Base-by-base conservation (phyloP, 1,140 invertebrate genomes). In the Nasonia giraulti region DNA sequence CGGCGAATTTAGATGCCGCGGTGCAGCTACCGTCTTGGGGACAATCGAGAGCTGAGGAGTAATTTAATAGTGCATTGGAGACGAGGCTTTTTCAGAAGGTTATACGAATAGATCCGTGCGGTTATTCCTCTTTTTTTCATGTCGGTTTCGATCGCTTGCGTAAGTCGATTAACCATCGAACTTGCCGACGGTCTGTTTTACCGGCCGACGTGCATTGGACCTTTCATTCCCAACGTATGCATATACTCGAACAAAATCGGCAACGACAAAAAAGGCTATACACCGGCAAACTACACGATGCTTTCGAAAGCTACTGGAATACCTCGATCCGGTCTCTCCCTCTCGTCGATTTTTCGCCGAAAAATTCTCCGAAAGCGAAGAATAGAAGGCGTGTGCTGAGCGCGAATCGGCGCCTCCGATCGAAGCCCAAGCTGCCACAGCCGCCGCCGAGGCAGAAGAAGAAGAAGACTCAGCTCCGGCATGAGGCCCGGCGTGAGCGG, bases 401-500 rank as follows among this genome's bases (percentile, higher is more conserved):
- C 27, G 82, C 14, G 37, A 77, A 77, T 77, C 75, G 75, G 75
- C 75, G 62, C 55, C 75, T 83, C 55, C n/a, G 33, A 83, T 78
- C 82, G 82, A 83, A 83, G 55, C 17, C 55, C 55, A 6, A 62
- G 55, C 55, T 62, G 55, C 55, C 20, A 20, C 55, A 20, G 6
- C 55, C 55, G 17, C 55, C 55, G n/a, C 77, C 69, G 27, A 44
- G 71, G 33, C 40, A 44, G 33, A 66, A n/a, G 20, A 62, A 14
- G 44, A 73, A 73, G 75, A 77, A 37, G 73, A 20, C n/a, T 75
- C 31, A 31, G 31, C 73, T 75, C 73, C 33, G 12, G 33, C 14
- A 40, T n/a, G 80, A 44, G 80, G 12, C 55, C 62, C 1, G 40
- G 55, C 55, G 55, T 62, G 55, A 62, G 55, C 55, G 55, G 55